These are phyloP conservation scores for Lanius ludovicianus DNA, from an alignment of 2,113 vertebrate species.

Conservation along the genomic window DNA sequence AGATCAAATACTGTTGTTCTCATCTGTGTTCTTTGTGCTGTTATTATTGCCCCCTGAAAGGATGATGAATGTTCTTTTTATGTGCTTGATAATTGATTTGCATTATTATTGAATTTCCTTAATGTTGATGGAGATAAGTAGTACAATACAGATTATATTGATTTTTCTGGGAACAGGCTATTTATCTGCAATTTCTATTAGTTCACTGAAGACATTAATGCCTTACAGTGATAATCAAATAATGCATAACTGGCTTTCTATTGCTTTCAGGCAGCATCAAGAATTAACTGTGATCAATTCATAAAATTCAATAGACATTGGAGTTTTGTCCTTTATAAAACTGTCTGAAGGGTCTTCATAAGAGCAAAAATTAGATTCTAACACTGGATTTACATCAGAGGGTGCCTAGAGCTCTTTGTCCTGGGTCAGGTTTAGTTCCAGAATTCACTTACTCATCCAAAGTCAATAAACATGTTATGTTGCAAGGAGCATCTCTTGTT, in stretches of 20 bases:
- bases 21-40: neutral
- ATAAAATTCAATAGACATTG: neutral
- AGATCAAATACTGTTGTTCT: neutral
- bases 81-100: neutral
- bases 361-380: neutral
- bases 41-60: neutral
- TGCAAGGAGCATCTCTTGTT: neutral
- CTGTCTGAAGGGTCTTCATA: neutral
- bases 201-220: neutral
- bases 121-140: neutral
- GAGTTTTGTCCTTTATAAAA: neutral
- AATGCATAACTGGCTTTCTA: neutral
- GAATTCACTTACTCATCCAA: neutral
- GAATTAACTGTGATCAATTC: neutral
- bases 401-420: neutral
- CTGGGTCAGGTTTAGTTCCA: neutral
- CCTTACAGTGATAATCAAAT: neutral
- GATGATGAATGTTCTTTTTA: neutral
- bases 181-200: neutral
- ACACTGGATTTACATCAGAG: neutral
- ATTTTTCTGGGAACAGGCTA: neutral
- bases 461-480: neutral
- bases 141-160: neutral
- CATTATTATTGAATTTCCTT: neutral
- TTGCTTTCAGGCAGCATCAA: neutral